Base-by-base conservation (phyloP, 2,113 vertebrate genomes). In the Rhea americana region DNA sequence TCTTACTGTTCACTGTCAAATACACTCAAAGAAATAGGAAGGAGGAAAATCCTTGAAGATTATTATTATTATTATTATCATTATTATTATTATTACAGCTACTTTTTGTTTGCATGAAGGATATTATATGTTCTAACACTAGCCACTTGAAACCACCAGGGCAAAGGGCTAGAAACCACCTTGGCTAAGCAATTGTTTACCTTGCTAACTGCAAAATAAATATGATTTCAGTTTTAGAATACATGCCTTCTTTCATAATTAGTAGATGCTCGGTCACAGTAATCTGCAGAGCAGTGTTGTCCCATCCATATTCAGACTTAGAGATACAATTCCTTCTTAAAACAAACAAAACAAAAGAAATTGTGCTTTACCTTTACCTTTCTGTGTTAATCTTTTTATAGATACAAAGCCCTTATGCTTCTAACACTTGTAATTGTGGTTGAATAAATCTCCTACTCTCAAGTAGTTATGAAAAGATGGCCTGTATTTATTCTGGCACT, bases 401-500 rank as follows among this genome's bases (percentile, higher is more conserved):
- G 65, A 80, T 66, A 92, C 82, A 35, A 77, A 65, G n/a, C 59
- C 51, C 41, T 91, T 70, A 41, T 66, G 39, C 68, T 91, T 89
- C 67, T 78, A 94, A 87, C 61, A 88, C 84, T 92, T 93, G 71
- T 85, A 97, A 94, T 82, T 90, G 71, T 95, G 93, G 90, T 83
- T 93, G 82, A 93, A 75, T 89, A 92, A 94, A 62, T 82, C 65
- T 79, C 72, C 61, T 94, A 6, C 10, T 39, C 87, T 94, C 63
- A 96, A 77, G 87, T 90, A 95, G 72, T 75, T 90, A 66, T 83
- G 65, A 90, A 97, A 95, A 89, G 87, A 79, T 93, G 89, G 45
- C 66, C 59, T 91, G 25, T 95, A 76, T 92, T 97, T 97, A 92
- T 96, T 97, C 97, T 96, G 94, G 90, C 83, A 43, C 56, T 95